A percentile compares a stretch with the other conserved stretches of the same genome.
Evolutionary conservation across 2,113 vertebrate genomes (phyloP).

Genomic region (Anhinga rufa): DNA sequence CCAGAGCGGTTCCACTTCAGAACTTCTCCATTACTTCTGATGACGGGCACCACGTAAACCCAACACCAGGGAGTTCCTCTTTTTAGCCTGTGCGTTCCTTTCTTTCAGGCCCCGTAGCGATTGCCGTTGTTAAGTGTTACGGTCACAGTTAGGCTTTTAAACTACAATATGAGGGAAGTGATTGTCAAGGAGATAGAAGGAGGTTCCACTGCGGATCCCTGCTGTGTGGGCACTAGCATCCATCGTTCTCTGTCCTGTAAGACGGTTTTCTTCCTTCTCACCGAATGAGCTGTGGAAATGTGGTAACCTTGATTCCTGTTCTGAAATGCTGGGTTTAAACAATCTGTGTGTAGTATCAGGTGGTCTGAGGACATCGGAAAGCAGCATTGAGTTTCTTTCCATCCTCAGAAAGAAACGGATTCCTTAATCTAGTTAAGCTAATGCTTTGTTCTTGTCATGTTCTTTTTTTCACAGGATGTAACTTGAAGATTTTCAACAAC

Average conservation of each 20-base stretch:
- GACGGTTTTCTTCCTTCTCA: neutral
- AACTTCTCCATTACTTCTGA: neutral
- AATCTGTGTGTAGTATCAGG: neutral
- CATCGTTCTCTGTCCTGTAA: neutral
- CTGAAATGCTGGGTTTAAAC: neutral
- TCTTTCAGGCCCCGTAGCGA: neutral
- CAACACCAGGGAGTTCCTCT: neutral
- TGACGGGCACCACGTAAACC: neutral
- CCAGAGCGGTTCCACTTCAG: neutral
- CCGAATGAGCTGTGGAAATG: neutral
- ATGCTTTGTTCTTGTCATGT: neutral
- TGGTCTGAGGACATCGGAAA: neutral
- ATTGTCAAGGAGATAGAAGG: neutral
- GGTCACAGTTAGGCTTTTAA: neutral
- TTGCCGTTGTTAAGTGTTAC: neutral
- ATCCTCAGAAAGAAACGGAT: neutral
- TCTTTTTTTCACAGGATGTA: conserved; percentile 80
- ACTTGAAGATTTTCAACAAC: conserved; percentile 99
- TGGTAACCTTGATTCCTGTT: neutral
- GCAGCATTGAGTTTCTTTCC: neutral
- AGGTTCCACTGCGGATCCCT: neutral
- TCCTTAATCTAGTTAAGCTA: neutral
- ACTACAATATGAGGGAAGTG: neutral
- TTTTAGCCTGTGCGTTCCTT: neutral
- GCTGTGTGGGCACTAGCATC: neutral